These are phyloP conservation scores for Poecilia wingei DNA, from an alignment of 2,797 vertebrate species.

Conservation along the genomic window DNA sequence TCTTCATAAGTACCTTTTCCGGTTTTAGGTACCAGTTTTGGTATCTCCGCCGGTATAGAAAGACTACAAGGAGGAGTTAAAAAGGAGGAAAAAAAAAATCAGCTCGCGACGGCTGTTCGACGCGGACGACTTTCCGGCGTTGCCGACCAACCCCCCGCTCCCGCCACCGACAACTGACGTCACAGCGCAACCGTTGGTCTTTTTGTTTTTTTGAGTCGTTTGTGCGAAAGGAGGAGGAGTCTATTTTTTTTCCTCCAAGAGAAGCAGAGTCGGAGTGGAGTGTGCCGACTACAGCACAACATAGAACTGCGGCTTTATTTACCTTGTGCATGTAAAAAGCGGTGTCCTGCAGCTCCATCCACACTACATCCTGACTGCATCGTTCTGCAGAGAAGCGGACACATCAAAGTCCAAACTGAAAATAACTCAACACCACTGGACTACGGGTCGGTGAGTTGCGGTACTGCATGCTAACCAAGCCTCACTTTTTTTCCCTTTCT, in stretches of 20 bases:
- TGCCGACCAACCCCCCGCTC: slow-evolving; percentile 31
- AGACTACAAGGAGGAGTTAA: not conserved
- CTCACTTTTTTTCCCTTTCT: not conserved
- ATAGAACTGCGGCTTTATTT: slow-evolving; percentile 23
- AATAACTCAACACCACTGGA: slow-evolving; percentile 50
- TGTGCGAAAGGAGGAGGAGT: slow-evolving; percentile 73
- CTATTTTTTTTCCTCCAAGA: slow-evolving; percentile 13
- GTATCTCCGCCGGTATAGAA: slow-evolving; percentile 9
- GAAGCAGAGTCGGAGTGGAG: slow-evolving; percentile 20
- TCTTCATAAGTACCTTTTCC: slow-evolving; percentile 55
- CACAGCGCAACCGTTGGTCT: slow-evolving; percentile 7
- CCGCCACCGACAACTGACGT: slow-evolving; percentile 35
- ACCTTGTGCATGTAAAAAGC: not conserved
- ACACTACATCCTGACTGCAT: not conserved
- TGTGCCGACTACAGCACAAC: slow-evolving; percentile 7
- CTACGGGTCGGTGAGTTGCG: slow-evolving; percentile 62
- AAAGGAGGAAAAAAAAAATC: not conserved
- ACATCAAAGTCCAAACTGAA: slow-evolving; percentile 8
- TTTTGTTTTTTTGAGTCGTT: slow-evolving; percentile 4
- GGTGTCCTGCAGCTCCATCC: not conserved
- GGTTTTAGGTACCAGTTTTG: slow-evolving; percentile 39
- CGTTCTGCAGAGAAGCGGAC: not conserved
- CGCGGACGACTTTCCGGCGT: slow-evolving; percentile 3
- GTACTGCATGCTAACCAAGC: slow-evolving; percentile 59
- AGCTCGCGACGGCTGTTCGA: slow-evolving; percentile 13